Percentiles rank a stretch among this genome's conserved stretches.
These are phyloP conservation scores for Arion vulgaris DNA, from an alignment of 1,140 invertebrate genomes.

Conservation along the genomic window DNA sequence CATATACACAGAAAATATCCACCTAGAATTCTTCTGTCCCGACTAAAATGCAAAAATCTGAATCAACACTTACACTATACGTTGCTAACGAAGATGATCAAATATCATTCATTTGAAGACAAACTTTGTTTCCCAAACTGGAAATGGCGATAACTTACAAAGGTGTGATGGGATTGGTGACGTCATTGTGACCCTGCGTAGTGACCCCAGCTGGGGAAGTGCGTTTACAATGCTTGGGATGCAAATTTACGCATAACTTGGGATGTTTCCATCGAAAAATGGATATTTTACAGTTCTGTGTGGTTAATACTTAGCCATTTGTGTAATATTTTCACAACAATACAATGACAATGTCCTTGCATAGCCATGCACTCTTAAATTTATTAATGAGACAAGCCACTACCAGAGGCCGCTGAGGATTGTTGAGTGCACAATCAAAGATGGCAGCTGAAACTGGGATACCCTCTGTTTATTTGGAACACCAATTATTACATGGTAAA, in stretches of 20 bases:
- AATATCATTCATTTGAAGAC: conserved; percentile 41
- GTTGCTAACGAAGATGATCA: not conserved
- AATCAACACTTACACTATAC: not conserved
- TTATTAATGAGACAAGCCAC: conserved; percentile 46
- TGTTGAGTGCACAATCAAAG: conserved; percentile 54
- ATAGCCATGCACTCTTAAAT: not conserved
- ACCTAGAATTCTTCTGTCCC: no score
- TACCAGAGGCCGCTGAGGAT: conserved; percentile 48
- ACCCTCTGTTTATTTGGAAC: conserved; percentile 53
- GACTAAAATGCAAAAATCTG: not conserved
- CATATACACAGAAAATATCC: no score
- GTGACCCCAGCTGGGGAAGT: conserved; percentile 55
- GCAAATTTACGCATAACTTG: conserved; percentile 43
- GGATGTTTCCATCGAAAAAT: conserved; percentile 38
- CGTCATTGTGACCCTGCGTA: conserved; percentile 54
- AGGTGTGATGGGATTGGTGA: conserved; percentile 54
- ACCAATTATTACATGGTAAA: conserved; percentile 46
- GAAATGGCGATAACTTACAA: conserved; percentile 51
- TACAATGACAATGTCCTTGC: conserved; percentile 4
- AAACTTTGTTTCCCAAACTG: conserved; percentile 48
- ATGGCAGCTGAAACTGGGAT: conserved; percentile 54
- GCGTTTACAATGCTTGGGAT: conserved; percentile 46
- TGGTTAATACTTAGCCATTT: conserved; percentile 20
- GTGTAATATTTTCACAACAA: not conserved
- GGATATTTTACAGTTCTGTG: conserved; percentile 32